Base-by-base conservation (phyloP, 30 jellyfish, hydroid and myxozoan species). In the Aurelia sp. region DNA sequence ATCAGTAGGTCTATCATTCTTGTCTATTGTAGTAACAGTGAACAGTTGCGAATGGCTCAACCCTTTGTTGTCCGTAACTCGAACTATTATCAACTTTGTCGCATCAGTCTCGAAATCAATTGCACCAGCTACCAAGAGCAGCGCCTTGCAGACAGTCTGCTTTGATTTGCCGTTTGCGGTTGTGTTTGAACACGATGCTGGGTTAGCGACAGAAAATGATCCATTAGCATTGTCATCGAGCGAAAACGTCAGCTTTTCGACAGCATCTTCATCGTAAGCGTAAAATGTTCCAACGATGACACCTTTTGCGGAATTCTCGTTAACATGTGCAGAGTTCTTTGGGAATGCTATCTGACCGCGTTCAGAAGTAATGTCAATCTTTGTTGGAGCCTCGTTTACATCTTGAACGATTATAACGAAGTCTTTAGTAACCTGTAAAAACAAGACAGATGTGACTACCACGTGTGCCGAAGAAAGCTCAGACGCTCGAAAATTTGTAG, bases 361-460 rank as follows among this genome's bases (percentile, higher is more conserved):
- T 3, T 40, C 73, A 22, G 86, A 66, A 1, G 84, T 82, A 11
- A 92, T 11, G 13, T 79, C 92, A 35, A 92, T 77, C 60, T 75
- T 74, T 20, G 94, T 75, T 9, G 98, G 98, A 9, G 97, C 76
- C 77, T 92, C 98, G 68, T 92, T 92, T n/a, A 92, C 90, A 55
- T 92, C 89, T 55, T 84, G 79, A n/a, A 92, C 63, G 0, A 66
- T 22, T 8, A 92, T 87, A 18, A 47, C 66, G 76, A 92, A 81
- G 50, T 78, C 87, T 60, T 86, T 86, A 35, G 78, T 51, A 37
- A 77, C 57, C 98, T 92, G 66, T 47, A 74, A 81, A 12, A 15
- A 73, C 0, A 21, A 59, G 50, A 37, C 50, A 37, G 7, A 7
- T 10, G 50, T 37, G 50, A 27, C 2, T 27, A 27, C 33, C 33